These are phyloP conservation scores for Tenebrosternarchus preto DNA, from an alignment of 2,113 vertebrate species.

Conservation along the genomic window DNA sequence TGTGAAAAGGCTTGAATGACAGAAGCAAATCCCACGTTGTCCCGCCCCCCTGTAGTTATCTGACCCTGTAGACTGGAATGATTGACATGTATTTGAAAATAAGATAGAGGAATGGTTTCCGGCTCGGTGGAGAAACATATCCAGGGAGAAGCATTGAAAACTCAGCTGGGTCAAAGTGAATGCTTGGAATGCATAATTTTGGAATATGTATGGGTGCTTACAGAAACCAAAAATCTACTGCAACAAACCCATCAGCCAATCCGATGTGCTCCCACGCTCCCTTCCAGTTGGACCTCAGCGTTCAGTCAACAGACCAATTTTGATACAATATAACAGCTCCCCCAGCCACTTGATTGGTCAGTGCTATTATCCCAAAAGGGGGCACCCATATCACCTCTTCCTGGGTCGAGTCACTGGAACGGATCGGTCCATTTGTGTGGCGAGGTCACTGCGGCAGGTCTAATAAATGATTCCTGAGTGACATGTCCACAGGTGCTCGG, in stretches of 20 bases:
- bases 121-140: not conserved
- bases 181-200: not conserved
- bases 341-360: slow-evolving; percentile 30
- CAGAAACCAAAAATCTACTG: not conserved
- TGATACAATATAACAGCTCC: not conserved
- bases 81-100: slow-evolving; percentile 26
- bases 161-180: not conserved
- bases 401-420: not conserved
- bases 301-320: not conserved
- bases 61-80: slow-evolving; percentile 22
- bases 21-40: slow-evolving; percentile 19
- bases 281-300: not conserved
- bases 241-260: not conserved
- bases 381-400: slow-evolving; percentile 6
- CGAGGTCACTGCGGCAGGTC: not conserved
- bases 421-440: not conserved
- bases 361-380: slow-evolving; percentile 32
- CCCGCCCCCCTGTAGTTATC: slow-evolving; percentile 9
- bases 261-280: not conserved
- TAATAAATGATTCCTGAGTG: not conserved
- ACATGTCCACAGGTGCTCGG: not conserved
- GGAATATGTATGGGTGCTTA: not conserved
- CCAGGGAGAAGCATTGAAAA: not conserved
- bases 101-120: slow-evolving; percentile 7
- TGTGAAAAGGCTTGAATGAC: slow-evolving; percentile 19